These are phyloP conservation scores for Himalopsyche tibetana DNA, from an alignment of 2,888 invertebrate genomes.

Conservation along the genomic window DNA sequence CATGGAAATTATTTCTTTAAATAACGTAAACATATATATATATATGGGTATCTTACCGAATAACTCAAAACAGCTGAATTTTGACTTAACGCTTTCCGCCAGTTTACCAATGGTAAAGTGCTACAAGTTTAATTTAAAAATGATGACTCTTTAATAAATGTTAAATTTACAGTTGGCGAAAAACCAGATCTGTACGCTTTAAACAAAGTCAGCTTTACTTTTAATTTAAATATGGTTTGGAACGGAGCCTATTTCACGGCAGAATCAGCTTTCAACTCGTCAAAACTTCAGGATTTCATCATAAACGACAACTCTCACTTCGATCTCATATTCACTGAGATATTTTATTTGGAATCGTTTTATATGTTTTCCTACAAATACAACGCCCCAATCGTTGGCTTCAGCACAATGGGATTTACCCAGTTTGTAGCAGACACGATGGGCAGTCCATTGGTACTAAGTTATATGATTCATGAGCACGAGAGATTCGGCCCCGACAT, in stretches of 20 bases:
- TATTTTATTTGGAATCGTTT: constrained; percentile 75
- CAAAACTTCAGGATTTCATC: constrained; percentile 68
- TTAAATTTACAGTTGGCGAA: constrained; percentile 45
- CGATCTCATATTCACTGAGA: constrained; percentile 75
- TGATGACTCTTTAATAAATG: too few relatives aligned
- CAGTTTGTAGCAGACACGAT: constrained; percentile 41
- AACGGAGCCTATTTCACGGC: constrained; percentile 69
- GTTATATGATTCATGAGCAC: constrained; percentile 52
- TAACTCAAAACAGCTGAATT: too few relatives aligned
- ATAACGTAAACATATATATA: too few relatives aligned
- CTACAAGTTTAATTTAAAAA: too few relatives aligned
- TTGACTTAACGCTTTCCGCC: too few relatives aligned
- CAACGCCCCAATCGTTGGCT: constrained; percentile 70
- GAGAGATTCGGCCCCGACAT: background rate
- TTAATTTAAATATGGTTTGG: constrained; percentile 55
- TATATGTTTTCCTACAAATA: constrained; percentile 74
- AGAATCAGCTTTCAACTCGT: constrained; percentile 49
- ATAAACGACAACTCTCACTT: constrained; percentile 70
- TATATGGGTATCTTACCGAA: too few relatives aligned
- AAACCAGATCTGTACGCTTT: constrained; percentile 50
- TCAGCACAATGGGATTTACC: constrained; percentile 33
- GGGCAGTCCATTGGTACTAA: constrained; percentile 49
- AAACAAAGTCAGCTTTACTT: constrained; percentile 31
- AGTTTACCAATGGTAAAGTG: too few relatives aligned
- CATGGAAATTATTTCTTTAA: too few relatives aligned